These are phyloP conservation scores for Tenthredo livida DNA, from an alignment of 2,888 invertebrate genomes.

Conservation along the genomic window DNA sequence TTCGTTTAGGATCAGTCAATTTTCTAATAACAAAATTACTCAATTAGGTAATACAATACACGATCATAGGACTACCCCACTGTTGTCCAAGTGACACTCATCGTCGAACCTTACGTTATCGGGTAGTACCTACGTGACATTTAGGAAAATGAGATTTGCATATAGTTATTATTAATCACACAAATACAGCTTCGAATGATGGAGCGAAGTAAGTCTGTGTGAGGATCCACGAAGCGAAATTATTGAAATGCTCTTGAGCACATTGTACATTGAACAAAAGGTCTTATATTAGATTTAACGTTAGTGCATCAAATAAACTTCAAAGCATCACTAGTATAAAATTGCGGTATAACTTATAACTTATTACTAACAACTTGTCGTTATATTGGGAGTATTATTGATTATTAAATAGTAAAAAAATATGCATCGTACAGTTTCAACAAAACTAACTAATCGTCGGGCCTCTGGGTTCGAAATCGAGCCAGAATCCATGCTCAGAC, in stretches of 20 bases:
- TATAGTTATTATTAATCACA: background rate
- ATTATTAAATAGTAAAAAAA: background rate
- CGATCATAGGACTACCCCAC: no score
- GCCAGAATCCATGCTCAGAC: slow-evolving; percentile 73
- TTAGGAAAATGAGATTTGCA: background rate
- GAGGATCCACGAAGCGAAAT: background rate
- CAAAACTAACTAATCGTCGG: slow-evolving; percentile 44
- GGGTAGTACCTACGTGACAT: background rate
- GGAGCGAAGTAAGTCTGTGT: background rate
- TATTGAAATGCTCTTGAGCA: no score
- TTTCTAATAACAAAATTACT: no score
- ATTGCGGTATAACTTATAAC: background rate
- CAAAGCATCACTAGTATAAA: background rate
- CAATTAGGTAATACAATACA: no score
- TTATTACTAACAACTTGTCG: background rate
- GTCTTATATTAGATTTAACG: background rate
- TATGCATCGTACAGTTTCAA: background rate
- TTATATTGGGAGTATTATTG: background rate
- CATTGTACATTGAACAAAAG: background rate
- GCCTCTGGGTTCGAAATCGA: slow-evolving; percentile 69
- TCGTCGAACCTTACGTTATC: background rate
- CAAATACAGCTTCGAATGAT: background rate
- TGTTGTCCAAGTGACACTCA: no score
- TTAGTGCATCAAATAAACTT: background rate
- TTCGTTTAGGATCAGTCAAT: no score